Percentiles rank a stretch among this genome's conserved stretches.
Evolutionary conservation across 2,113 vertebrate genomes (phyloP).

Genomic region (Heterochromis multidens): DNA sequence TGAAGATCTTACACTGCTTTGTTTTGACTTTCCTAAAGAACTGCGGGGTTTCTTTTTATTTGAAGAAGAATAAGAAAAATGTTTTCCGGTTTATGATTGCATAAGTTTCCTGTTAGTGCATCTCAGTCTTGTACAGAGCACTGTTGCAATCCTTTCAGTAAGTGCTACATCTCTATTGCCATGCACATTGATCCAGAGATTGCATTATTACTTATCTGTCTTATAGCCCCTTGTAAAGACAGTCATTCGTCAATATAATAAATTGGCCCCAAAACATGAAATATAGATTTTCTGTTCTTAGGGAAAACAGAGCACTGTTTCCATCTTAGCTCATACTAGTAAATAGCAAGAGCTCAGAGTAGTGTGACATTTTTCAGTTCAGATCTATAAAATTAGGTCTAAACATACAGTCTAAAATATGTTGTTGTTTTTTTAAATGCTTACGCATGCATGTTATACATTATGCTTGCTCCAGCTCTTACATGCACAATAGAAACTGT

Average conservation of each 20-base stretch:
- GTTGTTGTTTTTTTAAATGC: neutral
- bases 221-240: slow-evolving; percentile 1
- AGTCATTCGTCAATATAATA: neutral
- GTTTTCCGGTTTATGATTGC: neutral
- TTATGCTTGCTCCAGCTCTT: neutral
- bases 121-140: slow-evolving; percentile 1
- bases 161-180: slow-evolving; percentile 19
- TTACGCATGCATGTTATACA: slow-evolving; percentile 1
- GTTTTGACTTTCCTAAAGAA: slow-evolving; percentile 1
- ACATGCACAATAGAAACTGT: neutral
- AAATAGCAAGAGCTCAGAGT: neutral
- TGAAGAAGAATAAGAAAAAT: neutral
- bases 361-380: neutral
- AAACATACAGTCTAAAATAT: neutral
- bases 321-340: neutral
- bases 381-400: neutral
- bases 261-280: slow-evolving; percentile 19
- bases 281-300: slow-evolving; percentile 3
- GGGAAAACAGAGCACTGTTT: neutral
- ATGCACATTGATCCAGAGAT: slow-evolving; percentile 26
- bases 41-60: neutral
- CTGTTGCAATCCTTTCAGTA: slow-evolving; percentile 2
- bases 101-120: slow-evolving; percentile 19
- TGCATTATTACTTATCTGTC: slow-evolving; percentile 31
- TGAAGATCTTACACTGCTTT: neutral